Evolutionary conservation across 92 coral and sea anemone species (phyloP).

Genomic region (Heliopora coerulea): DNA sequence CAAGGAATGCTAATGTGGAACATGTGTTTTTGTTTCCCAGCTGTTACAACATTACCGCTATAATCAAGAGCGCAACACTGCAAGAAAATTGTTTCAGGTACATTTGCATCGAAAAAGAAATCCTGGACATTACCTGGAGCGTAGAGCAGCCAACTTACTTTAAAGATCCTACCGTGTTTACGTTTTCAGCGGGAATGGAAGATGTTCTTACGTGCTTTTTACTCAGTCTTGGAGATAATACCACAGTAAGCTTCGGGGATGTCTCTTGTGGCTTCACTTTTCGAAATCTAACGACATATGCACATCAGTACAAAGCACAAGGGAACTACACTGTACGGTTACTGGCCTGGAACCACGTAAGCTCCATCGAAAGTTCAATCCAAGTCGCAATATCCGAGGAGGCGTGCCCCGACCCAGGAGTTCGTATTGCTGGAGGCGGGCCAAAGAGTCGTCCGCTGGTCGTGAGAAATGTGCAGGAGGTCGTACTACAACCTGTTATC

Average conservation of each 20-base stretch:
- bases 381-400: constrained; percentile 56
- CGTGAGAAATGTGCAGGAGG: constrained; percentile 58
- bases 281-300: constrained; percentile 48
- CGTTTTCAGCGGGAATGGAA: constrained; percentile 51
- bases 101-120: constrained; percentile 55
- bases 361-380: constrained; percentile 38
- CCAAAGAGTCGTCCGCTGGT: constrained; percentile 53
- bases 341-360: constrained; percentile 65
- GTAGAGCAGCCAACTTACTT: constrained; percentile 53
- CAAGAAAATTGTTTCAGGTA: constrained; percentile 44
- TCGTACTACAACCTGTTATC: constrained; percentile 56
- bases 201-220: constrained; percentile 65
- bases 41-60: constrained; percentile 45
- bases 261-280: constrained; percentile 49
- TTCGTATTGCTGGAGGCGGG: constrained; percentile 64
- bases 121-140: constrained; percentile 46
- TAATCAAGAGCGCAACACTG: constrained; percentile 56
- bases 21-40: constrained; percentile 56
- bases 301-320: constrained; percentile 56
- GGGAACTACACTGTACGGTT: constrained; percentile 59
- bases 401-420: constrained; percentile 70
- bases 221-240: constrained; percentile 60
- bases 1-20: constrained; percentile 44
- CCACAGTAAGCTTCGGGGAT: constrained; percentile 56
- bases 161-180: constrained; percentile 69